Evolutionary conservation across 2,113 vertebrate species (phyloP).

Genomic region (Trogon surrucura): DNA sequence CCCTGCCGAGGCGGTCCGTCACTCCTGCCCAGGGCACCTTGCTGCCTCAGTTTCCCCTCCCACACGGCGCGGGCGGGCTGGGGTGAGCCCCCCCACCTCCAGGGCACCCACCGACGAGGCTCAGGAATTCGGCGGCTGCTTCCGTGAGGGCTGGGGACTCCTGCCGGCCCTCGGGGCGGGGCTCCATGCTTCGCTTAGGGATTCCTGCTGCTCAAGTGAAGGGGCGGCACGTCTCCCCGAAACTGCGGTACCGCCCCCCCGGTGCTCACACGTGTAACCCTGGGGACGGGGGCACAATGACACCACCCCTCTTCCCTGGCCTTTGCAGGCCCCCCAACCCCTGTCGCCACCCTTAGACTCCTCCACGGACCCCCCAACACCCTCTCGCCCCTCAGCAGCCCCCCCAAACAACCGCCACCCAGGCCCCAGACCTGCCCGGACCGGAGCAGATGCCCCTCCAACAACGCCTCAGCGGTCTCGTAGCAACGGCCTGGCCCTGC

Average conservation of each 20-base stretch:
- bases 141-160: background rate
- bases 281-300: background rate
- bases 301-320: too few relatives aligned
- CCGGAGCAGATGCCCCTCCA: background rate
- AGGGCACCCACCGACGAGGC: constrained; percentile 4
- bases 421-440: background rate
- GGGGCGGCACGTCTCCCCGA: background rate
- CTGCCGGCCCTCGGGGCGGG: background rate
- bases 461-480: background rate
- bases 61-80: too few relatives aligned
- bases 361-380: too few relatives aligned
- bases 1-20: constrained; percentile 35
- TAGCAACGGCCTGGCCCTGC: background rate
- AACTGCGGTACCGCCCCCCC: background rate
- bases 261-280: background rate
- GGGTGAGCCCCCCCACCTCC: too few relatives aligned
- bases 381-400: too few relatives aligned
- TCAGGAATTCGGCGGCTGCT: background rate
- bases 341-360: background rate
- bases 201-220: background rate
- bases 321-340: background rate
- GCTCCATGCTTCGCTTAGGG: background rate
- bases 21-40: background rate
- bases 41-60: too few relatives aligned
- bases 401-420: too few relatives aligned